Evolutionary conservation across 2,888 invertebrate species (phyloP), one percentile per base, ranked within the genome.

Genomic region (Amiota communis): DNA sequence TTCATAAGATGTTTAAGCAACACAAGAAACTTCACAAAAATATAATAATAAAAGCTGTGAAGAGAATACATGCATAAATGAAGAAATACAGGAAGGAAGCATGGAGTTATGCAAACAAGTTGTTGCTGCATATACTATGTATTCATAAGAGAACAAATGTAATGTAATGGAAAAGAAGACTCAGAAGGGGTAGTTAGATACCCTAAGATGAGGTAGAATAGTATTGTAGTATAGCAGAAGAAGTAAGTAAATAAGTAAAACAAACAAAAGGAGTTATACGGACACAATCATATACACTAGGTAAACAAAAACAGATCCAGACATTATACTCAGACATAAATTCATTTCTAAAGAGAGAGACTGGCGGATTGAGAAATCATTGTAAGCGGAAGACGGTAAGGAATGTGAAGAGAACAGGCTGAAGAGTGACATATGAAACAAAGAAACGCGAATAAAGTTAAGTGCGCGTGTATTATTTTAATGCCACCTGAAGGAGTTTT

Each of bases 381-480:
- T 36, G 6, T 36, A 36, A 36, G 36, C 2, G 36, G 36, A 36
- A 6, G 36, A 36, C 4, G 36, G 36, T 36, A 36, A 36, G 36
- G 36, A 36, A 36, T 36, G 36, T 36, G 36, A 36, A 6, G 36
- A 6, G 8, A 2, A 36, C 3, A 36, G 36, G 65, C 23, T 74
- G 71, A 79, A 76, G 46, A 15, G 63, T 15, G 63, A 65, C 65
- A 48, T 20, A 49, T n/a, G 49, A 65, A 49, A 82, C 81, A 82
- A 79, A 83, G 75, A 81, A 76, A 83, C 80, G 83, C 82, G 86
- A 80, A 87, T 87, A 84, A 83, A 86, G 84, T 86, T 87, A 83
- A 88, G 88, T 86, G 86, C 85, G 86, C 83, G 85, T 88, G 86
- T 87, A 88, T 88, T 88, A 88, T 88, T 87, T 87, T 88, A 88